phyloP scores from a whole-genome alignment of 1,140 invertebrate genomes.

The Camponotus floridanus region DNA sequence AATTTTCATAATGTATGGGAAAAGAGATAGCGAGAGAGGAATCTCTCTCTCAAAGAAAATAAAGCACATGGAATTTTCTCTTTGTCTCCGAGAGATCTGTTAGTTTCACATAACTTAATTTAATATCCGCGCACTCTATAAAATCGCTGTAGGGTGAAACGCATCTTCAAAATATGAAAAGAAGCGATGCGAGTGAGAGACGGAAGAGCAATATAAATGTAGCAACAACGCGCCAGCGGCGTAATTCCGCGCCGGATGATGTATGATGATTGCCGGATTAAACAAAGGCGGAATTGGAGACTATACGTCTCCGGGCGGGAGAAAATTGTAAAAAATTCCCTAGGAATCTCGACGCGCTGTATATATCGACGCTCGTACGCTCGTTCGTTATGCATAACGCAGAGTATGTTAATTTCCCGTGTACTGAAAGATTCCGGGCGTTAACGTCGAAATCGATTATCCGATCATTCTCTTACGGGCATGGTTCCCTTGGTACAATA shows the following conservation, averaged over 20 bases:
- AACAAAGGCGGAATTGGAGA: constrained; percentile 41
- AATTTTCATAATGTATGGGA: not conserved
- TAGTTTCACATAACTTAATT: constrained; percentile 48
- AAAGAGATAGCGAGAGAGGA: not conserved
- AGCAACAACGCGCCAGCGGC: constrained; percentile 19
- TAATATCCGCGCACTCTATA: constrained; percentile 36
- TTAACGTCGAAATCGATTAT: constrained; percentile 39
- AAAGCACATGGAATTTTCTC: not conserved
- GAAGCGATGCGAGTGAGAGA: constrained; percentile 48
- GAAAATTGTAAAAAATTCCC: not conserved
- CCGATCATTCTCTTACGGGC: not conserved
- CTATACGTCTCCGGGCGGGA: not conserved
- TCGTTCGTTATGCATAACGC: not conserved
- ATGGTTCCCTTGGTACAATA: constrained; percentile 36
- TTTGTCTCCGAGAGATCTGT: constrained; percentile 22
- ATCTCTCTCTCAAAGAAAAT: not conserved
- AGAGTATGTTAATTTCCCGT: constrained; percentile 28
- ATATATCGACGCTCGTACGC: not conserved
- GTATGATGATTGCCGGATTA: constrained; percentile 61
- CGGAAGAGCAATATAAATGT: constrained; percentile 60
- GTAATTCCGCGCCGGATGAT: constrained; percentile 41
- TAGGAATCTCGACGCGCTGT: not conserved
- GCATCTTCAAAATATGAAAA: constrained; percentile 56
- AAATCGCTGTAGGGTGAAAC: constrained; percentile 14
- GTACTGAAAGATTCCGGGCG: not conserved